Evolutionary conservation across 30 jellyfish, hydroid and myxozoan genomes (phyloP).

Genomic region (Morbakka virulenta): DNA sequence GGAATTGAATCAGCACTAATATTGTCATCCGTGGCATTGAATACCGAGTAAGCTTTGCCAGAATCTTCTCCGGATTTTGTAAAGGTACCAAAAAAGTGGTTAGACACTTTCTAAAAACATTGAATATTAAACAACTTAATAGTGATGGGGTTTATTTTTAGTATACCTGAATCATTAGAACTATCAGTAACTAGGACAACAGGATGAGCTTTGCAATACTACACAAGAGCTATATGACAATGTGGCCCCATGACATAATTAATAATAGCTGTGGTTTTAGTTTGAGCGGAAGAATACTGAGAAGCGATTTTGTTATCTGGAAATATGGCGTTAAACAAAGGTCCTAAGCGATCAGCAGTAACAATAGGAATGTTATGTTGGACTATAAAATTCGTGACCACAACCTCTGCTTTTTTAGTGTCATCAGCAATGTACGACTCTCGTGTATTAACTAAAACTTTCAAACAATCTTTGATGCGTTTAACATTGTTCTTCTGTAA

Average conservation of each 20-base stretch:
- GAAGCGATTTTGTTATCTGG: conserved; percentile 58
- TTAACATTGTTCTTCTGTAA: conserved; percentile 18
- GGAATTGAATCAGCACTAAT: too few species aligned
- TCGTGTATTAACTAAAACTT: background rate
- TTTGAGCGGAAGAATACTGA: too few species aligned
- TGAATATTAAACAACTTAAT: conserved; percentile 47
- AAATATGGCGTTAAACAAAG: conserved; percentile 45
- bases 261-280: conserved; percentile 49
- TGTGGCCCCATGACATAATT: conserved; percentile 51
- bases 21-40: too few species aligned
- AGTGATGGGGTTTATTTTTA: conserved; percentile 51
- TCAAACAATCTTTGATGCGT: conserved; percentile 12
- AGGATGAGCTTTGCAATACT: conserved; percentile 38
- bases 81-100: conserved; percentile 48
- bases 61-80: too few species aligned
- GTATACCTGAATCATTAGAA: conserved; percentile 66
- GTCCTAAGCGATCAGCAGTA: conserved; percentile 58
- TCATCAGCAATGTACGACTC: conserved; percentile 15
- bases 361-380: too few species aligned
- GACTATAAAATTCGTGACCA: too few species aligned
- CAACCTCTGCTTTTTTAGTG: conserved; percentile 46
- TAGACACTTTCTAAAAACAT: conserved; percentile 8
- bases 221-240: conserved; percentile 20
- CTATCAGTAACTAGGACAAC: conserved; percentile 59
- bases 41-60: too few species aligned